Evolutionary conservation across 2,113 vertebrate genomes (phyloP), one percentile per base, ranked within the genome.

Genomic region (Platysteira castanea): DNA sequence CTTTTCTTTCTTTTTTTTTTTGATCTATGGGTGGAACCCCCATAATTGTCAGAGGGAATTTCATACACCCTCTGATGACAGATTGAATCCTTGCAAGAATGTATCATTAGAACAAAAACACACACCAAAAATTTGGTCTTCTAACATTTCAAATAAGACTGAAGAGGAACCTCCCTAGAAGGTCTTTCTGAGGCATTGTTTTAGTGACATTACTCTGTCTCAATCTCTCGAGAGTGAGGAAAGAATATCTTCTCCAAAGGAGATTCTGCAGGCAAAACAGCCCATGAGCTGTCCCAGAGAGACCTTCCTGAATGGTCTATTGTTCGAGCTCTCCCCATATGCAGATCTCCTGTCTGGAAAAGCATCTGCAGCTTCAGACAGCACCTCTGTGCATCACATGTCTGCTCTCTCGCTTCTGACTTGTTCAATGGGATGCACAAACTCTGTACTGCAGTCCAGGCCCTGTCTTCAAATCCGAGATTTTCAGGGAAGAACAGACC

Each of bases 161-260:
- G 47, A 77, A 95, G 49, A 71, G 90, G 65, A 78, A 7, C 67
- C 88, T 89, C 90, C 93, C 81, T 69, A 82, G 88, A 96, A 97
- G 70, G 84, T 93, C 78, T 83, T 91, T 96, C 84, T 83, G 77
- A 89, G 50, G 61, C 92, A 97, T 96, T 94, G 96, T 95, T 96
- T 78, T 20, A 94, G 85, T 84, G 95, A 84, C 92, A 96, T 82
- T 89, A 86, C 87, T 85, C 57, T 88, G 35, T 86, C 78, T 96
- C 65, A 70, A 67, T 75, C 90, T 93, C 76, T 92, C 82, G 78
- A 83, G 79, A 95, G 88, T 33, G 28, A 87, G 78, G 79, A 88
- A 97, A 97, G 83, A 96, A 61, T 92, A 79, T 96, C 97, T 96
- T 96, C 80, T 97, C 94, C 78, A 95, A 92, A 95, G 83, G 78